Base-by-base conservation (phyloP, 2,113 vertebrate genomes). In the Vicugna pacos region DNA sequence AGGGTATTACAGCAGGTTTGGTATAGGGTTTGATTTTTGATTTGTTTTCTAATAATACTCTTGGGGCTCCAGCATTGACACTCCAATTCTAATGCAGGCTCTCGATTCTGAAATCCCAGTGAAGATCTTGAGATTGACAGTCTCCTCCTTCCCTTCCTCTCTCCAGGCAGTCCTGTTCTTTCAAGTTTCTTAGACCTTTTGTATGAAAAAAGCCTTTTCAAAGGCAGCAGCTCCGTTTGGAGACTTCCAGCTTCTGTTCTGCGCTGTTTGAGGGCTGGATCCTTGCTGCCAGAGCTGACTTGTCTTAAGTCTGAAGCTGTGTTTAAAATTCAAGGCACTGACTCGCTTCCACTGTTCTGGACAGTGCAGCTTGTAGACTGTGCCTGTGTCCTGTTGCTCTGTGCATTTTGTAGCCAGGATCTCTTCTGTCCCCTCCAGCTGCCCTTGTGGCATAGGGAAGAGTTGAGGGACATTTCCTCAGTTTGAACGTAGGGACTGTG, bases 201-300 rank as follows among this genome's bases (percentile, higher is more conserved):
- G 80, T 46, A 35, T 67, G 48, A 60, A 77, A 62, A 14, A 46
- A 38, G 22, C 13, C 2, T 26, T 95, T 73, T 75, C 1, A 0
- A 95, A 87, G 75, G 42, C 32, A 89, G 10, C 38, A 70, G 89
- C 38, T 50, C 10, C 65, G 46, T 96, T 58, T 85, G 54, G 85
- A 94, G 28, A 92, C 75, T 28, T 87, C 85, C 80, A 58, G 54
- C 52, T 93, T 80, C 90, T 94, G 28, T 72, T 75, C 64, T 56
- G 2, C 15, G 5, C 93, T 48, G 10, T 56, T 46, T 46, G 50
- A 89, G 84, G n/a, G 52, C 50, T 24, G 50, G 73, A 6, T 50
- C 48, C 22, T 50, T 10, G 38, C 32, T 97, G 69, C 75, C 56
- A 64, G 38, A 76, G 52, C 42, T 54, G 13, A 0, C 20, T 79